Evolutionary conservation across 2,888 invertebrate genomes (phyloP), one percentile per base, ranked within the genome.

Genomic region (Troides helena): DNA sequence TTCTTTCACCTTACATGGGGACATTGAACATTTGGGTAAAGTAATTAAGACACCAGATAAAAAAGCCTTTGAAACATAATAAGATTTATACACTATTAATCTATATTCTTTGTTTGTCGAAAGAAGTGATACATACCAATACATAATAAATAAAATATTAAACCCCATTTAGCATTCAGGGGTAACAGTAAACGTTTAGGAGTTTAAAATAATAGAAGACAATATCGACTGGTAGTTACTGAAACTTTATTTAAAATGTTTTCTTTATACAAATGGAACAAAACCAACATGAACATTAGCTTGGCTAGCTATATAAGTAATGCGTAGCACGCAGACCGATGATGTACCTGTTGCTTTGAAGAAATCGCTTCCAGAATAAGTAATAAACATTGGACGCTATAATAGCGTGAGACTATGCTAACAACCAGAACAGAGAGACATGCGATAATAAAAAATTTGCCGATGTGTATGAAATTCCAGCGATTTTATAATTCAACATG

Each of bases 281-380:
- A 50, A 4, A 50, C 0, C 57, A 57, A 21, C 8, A 57, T 57
- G 10, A 21, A n/a, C 23, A 57, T 18, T 10, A 57, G 21, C 21
- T 57, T n/a, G 6, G 18, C 8, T 57, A 57, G 18, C 21, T 1
- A 21, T 57, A 57, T 57, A 14, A 59, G 56, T 53, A 43, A 67
- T 67, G 25, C 67, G n/a, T 62, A 63, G 63, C 62, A 63, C 46
- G 67, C 23, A 58, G 25, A n/a, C 65, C 23, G 58, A 59, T 10
- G 59, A 23, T 56, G 57, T 30, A 39, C 39, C 39, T 77, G 82
- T 81, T 74, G 70, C 78, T 78, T 72, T 73, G 78, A 83, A 85
- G 86, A 88, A 85, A 88, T 85, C 87, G 83, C 77, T 75, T 68
- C 64, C 71, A 71, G 84, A 85, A 86, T 87, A 78, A 81, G 65